Conservation (phyloP, 2,888 invertebrate genomes). For the Geophilus truncorum region DNA sequence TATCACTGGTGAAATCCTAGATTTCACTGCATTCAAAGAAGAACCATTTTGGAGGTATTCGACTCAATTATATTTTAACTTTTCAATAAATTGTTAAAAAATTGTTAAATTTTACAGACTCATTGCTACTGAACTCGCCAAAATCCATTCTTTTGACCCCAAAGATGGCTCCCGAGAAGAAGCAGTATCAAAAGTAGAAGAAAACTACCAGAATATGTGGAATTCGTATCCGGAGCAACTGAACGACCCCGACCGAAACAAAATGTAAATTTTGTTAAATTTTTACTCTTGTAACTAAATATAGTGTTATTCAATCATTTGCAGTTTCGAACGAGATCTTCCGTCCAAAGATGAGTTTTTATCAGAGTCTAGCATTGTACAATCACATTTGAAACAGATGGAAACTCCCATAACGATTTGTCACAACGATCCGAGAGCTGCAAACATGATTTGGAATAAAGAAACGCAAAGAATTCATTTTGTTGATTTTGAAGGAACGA, state of each 20-base stretch:
- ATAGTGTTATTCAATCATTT: neutral
- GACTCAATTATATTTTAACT: neutral
- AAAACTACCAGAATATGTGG: too few relatives aligned
- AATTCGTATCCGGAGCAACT: neutral
- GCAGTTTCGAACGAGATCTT: neutral
- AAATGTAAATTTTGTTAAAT: too few relatives aligned
- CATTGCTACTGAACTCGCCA: neutral
- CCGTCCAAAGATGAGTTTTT: neutral
- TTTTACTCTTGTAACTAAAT: too few relatives aligned
- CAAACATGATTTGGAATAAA: slow-evolving; percentile 28
- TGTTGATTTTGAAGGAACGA: slow-evolving; percentile 19
- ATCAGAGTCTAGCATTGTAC: neutral
- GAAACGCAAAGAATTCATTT: neutral
- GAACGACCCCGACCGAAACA: neutral
- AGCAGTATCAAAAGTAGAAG: neutral
- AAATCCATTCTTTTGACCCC: neutral
- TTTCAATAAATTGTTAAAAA: neutral
- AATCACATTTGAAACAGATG: neutral
- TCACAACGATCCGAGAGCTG: slow-evolving; percentile 29
- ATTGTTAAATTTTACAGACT: neutral
- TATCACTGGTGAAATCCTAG: neutral
- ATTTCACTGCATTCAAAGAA: neutral
- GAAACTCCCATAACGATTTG: neutral
- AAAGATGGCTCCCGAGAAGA: neutral
- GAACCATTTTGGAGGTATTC: neutral